phyloP scores from a whole-genome alignment of 2,888 invertebrate species.

The Cyclophora punctaria region DNA sequence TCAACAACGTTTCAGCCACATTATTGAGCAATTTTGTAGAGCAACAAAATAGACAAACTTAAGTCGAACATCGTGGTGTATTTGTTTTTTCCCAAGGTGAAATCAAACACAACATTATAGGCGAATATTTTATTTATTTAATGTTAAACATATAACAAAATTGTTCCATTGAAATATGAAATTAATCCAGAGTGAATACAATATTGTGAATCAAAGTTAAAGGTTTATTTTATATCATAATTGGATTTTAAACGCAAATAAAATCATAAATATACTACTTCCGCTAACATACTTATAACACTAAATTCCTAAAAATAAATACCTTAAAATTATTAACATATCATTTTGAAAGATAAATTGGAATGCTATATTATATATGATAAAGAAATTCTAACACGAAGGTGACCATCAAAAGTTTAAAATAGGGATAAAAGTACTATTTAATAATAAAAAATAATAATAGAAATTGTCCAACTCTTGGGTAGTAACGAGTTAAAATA shows the following conservation, averaged over 20 bases:
- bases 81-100: not conserved
- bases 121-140: conserved; percentile 68
- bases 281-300: conserved; percentile 20
- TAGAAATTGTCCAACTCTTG: conserved; percentile 14
- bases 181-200: conserved; percentile 21
- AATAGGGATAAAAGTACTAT: conserved; percentile 38
- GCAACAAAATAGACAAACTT: too few relatives aligned
- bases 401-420: conserved; percentile 41
- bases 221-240: not conserved
- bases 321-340: conserved; percentile 45
- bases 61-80: too few relatives aligned
- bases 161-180: conserved; percentile 31
- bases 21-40: too few relatives aligned
- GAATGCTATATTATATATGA: conserved; percentile 42
- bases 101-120: conserved; percentile 48
- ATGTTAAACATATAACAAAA: conserved; percentile 55
- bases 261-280: conserved; percentile 26
- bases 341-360: conserved; percentile 38
- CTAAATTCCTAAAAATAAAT: conserved; percentile 45
- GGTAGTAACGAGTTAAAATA: conserved; percentile 32
- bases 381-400: conserved; percentile 30
- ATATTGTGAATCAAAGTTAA: conserved; percentile 1
- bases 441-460: too few relatives aligned
- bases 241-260: conserved; percentile 17
- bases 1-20: too few relatives aligned